Conservation (phyloP, 23 tunicate species). For the Ciona savignyi region DNA sequence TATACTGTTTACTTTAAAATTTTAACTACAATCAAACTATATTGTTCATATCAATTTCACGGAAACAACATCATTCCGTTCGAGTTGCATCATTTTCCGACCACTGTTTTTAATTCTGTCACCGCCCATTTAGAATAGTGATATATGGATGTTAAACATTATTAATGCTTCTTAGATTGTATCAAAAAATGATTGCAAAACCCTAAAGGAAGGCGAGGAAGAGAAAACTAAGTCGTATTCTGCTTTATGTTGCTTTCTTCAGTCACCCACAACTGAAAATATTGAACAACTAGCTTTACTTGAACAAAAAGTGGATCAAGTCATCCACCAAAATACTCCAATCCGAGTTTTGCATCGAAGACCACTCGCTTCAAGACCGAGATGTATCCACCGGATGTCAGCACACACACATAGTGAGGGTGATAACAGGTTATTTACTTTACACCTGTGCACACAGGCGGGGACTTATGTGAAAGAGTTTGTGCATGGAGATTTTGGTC, state of each 20-base stretch:
- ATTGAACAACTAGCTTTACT: conserved; percentile 24
- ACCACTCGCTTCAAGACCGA: conserved; percentile 37
- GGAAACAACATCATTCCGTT: no score
- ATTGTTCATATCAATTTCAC: no score
- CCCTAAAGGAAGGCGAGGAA: conserved; percentile 86
- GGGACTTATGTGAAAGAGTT: conserved; percentile 99
- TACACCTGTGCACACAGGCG: conserved; percentile 77
- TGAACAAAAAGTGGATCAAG: conserved; percentile 8
- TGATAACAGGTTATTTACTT: conserved; percentile 30
- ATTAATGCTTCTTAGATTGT: conserved; percentile 63
- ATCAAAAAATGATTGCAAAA: conserved; percentile 45
- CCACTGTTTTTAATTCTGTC: no score
- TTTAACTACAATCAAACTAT: no score
- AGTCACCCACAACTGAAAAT: conserved; percentile 10
- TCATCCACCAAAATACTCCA: conserved; percentile 76
- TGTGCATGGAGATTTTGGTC: conserved; percentile 96
- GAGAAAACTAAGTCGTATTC: conserved; percentile 81
- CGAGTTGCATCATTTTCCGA: no score
- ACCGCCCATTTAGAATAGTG: no score
- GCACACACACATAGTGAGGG: neutral
- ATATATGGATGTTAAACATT: no score
- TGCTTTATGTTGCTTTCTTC: conserved; percentile 55
- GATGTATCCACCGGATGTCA: conserved; percentile 33
- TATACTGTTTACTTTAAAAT: no score
- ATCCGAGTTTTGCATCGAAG: conserved; percentile 91